Evolutionary conservation across 2,797 vertebrate species (phyloP), one percentile per base, ranked within the genome.

Genomic region (Hozukius guyotensis): DNA sequence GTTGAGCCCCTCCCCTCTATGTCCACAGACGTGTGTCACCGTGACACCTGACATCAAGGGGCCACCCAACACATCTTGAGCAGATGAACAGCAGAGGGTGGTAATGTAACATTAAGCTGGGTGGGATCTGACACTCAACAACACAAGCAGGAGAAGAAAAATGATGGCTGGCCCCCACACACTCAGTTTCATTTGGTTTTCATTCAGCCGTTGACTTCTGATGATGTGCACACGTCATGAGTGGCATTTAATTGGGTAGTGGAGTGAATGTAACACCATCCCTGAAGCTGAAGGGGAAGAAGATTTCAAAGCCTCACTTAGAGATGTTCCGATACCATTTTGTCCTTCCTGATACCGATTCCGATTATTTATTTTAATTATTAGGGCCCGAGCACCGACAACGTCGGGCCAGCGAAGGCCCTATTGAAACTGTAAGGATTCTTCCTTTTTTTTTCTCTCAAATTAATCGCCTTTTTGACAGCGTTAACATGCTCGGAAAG

Each of bases 31-130:
- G 34, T 36, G 60, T 69, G 78, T 81, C 36, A 62, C 36, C 11
- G 2, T 80, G 80, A 89, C 82, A 82, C 76, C 80, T 88, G 87
- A 85, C 79, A 83, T 78, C 31, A 34, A 13, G 68, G 68, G 84
- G 75, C 75, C 69, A 68, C 71, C 83, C 69, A 69, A n/a, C 83
- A 90, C 91, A 87, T 91, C 82, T 86, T 59, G 73, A 36, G 70
- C 59, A 65, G 71, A 83, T 78, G 88, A 92, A 92, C 92, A 90
- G 91, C 75, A 92, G 91, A 92, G 92, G 92, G 91, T 85, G 88
- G 91, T 92, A 91, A 92, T 87, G 90, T 74, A 89, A 67, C 90
- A 87, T 79, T 81, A 74, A 84, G 87, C 46, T 31, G 72, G 24
- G 27, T 66, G 56, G 66, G 63, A 77, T 66, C 62, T 63, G 64